Percentiles rank a stretch among this genome's conserved stretches.
phyloP scores from a whole-genome alignment of 1,140 invertebrate genomes.

The Cryptotermes secundus region DNA sequence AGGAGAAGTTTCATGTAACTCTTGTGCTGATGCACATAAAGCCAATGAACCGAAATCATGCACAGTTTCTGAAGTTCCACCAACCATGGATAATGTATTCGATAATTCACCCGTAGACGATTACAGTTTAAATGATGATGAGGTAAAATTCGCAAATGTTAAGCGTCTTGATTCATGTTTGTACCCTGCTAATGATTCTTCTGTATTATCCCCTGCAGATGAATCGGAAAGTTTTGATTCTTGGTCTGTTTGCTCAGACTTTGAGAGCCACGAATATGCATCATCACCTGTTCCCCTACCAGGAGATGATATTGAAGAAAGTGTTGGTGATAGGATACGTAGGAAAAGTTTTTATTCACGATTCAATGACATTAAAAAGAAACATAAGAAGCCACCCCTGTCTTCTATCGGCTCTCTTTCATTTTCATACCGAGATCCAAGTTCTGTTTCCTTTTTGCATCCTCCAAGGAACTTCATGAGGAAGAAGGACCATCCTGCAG shows the following conservation, averaged over 20 bases:
- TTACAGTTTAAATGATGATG: conserved; percentile 4
- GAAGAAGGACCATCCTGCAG: neutral
- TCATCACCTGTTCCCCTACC: conserved; percentile 44
- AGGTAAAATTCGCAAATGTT: neutral
- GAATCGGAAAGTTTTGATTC: conserved; percentile 65
- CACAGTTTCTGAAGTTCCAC: conserved; percentile 11
- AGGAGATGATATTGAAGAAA: conserved; percentile 63
- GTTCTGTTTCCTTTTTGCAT: neutral
- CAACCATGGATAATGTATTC: neutral
- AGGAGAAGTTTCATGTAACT: neutral
- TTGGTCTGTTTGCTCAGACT: conserved; percentile 67
- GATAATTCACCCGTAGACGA: neutral
- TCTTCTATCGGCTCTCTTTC: neutral
- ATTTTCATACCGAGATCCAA: neutral
- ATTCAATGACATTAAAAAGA: conserved; percentile 76
- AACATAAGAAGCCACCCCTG: neutral
- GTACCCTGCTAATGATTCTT: conserved; percentile 30
- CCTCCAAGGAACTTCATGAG: neutral
- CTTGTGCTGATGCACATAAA: neutral
- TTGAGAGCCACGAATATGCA: conserved; percentile 46
- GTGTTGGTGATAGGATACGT: conserved; percentile 79
- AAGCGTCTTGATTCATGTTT: neutral
- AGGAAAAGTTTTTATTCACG: conserved; percentile 85
- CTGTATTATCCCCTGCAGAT: conserved; percentile 56
- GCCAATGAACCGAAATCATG: neutral